Base-by-base conservation (phyloP, 2,888 invertebrate genomes). In the Pterostichus niger region DNA sequence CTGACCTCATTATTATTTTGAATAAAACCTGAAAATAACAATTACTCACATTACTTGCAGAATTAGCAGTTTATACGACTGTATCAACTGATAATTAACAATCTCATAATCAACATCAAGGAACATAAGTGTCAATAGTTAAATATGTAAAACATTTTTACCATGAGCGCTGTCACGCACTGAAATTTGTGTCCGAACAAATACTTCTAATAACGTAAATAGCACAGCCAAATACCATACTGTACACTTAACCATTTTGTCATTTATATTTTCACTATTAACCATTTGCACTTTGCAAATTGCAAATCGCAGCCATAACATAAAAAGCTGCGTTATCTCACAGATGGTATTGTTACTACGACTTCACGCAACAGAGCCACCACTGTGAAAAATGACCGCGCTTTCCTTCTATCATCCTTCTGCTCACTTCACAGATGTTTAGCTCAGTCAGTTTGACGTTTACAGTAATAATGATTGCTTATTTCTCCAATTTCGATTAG, bases 101-200 rank as follows among this genome's bases (percentile, higher is more conserved):
- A 83, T 83, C 82, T 79, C 49, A 35, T 52, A 77, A 79, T 49
- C 44, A 61, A 84, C 84, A 6, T 82, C 79, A 79, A 40, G 40
- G 40, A 40, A 83, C 79, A 82, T 52, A 75, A 79, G 81, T 83
- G 83, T 40, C 40, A 40, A 40, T 40, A 40, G 40, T 76, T 90
- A 90, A 85, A 89, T 89, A 89, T 89, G 90, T 90, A 90, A 90
- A 89, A 86, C 68, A 88, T 91, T 90, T 90, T 93, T 92, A 94
- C 94, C 94, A 92, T 94, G 94, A 91, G 93, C 94, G 90, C 93
- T 94, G 90, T 94, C 94, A 90, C 94, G 94, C 87, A 93, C 92
- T 90, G 94, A 93, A 90, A 94, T 91, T 90, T 93, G 93, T 86
- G 93, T 94, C 90, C 93, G 93, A 87, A 93, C 91, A 86, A 94